Conservation (phyloP, 1,140 invertebrate genomes). For the Platorchestia sp. region DNA sequence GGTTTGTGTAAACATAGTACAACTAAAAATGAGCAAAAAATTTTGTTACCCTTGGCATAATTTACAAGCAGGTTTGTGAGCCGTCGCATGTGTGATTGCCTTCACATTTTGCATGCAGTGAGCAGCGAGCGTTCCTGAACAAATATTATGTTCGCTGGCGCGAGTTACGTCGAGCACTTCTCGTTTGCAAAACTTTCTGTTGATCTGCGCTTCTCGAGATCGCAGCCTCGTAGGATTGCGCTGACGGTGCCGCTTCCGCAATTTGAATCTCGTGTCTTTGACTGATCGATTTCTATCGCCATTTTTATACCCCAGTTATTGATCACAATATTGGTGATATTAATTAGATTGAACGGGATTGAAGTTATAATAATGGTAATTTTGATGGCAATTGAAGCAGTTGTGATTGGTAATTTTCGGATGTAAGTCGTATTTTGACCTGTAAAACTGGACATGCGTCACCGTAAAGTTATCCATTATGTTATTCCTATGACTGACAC, state of each 20-base stretch:
- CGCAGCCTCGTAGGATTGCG: not conserved
- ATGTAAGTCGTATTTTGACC: not conserved
- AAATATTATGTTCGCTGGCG: not conserved
- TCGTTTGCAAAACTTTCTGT: not conserved
- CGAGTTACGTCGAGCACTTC: not conserved
- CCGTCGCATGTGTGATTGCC: not conserved
- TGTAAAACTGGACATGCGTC: not conserved
- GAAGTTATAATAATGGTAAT: too few species aligned
- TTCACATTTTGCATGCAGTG: not conserved
- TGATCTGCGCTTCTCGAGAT: not conserved
- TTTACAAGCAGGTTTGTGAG: not conserved
- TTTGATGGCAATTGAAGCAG: too few species aligned
- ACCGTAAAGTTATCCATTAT: not conserved
- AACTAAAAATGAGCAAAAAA: not conserved
- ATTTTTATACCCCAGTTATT: too few species aligned
- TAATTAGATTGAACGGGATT: too few species aligned
- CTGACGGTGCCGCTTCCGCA: not conserved
- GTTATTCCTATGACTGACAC: too few species aligned
- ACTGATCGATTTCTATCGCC: not conserved
- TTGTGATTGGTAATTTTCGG: too few species aligned
- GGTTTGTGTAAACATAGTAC: not conserved
- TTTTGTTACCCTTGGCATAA: not conserved
- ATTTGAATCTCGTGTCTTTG: not conserved
- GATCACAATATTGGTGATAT: too few species aligned
- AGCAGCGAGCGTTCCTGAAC: not conserved